These are phyloP conservation scores for Heliothis subflexa DNA, from an alignment of 1,140 invertebrate genomes.

Conservation along the genomic window DNA sequence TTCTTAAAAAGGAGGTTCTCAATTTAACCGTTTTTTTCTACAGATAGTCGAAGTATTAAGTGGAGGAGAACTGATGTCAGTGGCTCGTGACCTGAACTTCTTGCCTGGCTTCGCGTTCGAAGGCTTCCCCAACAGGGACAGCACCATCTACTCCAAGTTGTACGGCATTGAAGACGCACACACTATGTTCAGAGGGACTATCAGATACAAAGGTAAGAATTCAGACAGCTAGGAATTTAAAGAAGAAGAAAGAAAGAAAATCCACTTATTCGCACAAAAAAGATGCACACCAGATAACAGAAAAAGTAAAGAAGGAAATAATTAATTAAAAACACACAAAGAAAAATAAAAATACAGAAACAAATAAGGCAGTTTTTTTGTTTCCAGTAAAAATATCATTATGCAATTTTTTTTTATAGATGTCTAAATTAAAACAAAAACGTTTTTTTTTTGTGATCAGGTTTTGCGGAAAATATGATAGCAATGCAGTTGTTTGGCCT, in stretches of 20 bases:
- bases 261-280: no score
- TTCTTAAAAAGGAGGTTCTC: no score
- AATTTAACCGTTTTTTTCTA: background rate
- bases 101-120: constrained; percentile 98
- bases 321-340: no score
- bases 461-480: constrained; percentile 95
- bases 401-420: background rate
- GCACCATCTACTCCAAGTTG: constrained; percentile 94
- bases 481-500: constrained; percentile 95
- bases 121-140: constrained; percentile 98
- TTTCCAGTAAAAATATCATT: background rate
- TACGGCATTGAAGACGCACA: constrained; percentile 95
- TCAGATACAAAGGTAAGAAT: constrained; percentile 91
- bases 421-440: background rate
- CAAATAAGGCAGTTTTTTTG: no score
- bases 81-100: constrained; percentile 93
- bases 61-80: constrained; percentile 96
- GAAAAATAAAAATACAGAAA: no score
- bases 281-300: no score
- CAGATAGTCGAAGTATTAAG: constrained; percentile 95
- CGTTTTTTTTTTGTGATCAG: constrained; percentile 72
- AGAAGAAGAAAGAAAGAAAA: no score
- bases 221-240: no score
- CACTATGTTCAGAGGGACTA: constrained; percentile 96
- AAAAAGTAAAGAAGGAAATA: no score